Base-by-base conservation (phyloP, 2,888 invertebrate species). In the Chloroclysta siterata region DNA sequence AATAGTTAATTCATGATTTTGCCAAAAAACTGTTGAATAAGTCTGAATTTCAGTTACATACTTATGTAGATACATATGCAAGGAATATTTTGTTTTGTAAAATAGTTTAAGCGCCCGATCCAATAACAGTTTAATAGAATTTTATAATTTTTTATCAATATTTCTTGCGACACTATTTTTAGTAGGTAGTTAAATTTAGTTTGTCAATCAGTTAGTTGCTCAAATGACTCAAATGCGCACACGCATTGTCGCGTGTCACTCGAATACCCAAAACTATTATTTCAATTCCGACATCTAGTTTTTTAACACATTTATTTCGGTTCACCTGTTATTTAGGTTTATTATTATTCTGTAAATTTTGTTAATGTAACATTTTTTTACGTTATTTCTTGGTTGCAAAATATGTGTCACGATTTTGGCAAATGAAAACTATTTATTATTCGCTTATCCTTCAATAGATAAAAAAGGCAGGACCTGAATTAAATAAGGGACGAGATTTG, bases 271-370 rank as follows among this genome's bases (percentile, higher is more conserved):
- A 44, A 54, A 54, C 36, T 14, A 15, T 14, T 17, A 47, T 59
- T 42, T 15, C 47, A 54, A 60, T 60, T 55, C 14, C 17, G 53
- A 56, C 41, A 51, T 14, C 33, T 47, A 53, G 47, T 64, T 58
- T 39, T 47, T 28, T 14, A 33, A 56, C 60, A 54, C 42, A 60
- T 68, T 61, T 62, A 48, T 53, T 52, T 65, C 58, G 60, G 58
- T 63, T 60, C 65, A 63, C 7, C n/a, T 44, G 52, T 39, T 56
- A 63, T 63, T 57, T 58, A 46, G 62, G 58, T 66, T 64, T 64
- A 64, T 64, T 55, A 60, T 36, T 41, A 59, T 65, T 64, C 36
- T 28, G 47, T 60, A 58, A 29, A 55, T 56, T 51, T 42, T 56
- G 42, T 66, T 65, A 59, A 46, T 59, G 61, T 36, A 63, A 68